Conservation (phyloP, 2,113 vertebrate species). For the Amphiprion percula region DNA sequence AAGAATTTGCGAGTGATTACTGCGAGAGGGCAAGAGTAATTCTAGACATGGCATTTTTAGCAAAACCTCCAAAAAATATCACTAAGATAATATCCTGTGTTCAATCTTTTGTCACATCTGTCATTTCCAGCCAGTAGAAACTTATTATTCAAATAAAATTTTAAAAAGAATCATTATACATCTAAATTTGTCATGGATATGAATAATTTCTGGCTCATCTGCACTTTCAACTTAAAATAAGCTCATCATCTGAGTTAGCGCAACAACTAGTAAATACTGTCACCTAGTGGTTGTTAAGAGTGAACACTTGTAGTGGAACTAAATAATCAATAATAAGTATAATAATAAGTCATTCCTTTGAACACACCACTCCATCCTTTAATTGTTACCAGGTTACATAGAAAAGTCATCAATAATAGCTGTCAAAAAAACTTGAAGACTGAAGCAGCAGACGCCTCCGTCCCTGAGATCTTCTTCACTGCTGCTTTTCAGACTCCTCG, state of each 20-base stretch:
- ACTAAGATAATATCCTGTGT: too few species aligned
- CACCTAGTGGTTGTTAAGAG: conserved; percentile 50
- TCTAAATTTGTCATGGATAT: too few species aligned
- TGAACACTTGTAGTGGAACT: background rate
- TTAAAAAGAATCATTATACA: too few species aligned
- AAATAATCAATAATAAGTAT: background rate
- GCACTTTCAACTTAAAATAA: background rate
- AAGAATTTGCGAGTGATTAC: too few species aligned
- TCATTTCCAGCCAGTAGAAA: too few species aligned
- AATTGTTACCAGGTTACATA: conserved; percentile 71
- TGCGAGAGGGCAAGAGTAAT: too few species aligned
- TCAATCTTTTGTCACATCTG: too few species aligned
- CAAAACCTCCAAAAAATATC: too few species aligned
- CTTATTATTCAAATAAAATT: too few species aligned
- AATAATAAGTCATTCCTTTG: background rate
- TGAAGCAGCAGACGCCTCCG: background rate
- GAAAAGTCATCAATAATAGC: conserved; percentile 62
- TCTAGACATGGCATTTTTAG: too few species aligned
- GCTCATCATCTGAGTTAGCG: background rate
- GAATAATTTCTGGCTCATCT: background rate
- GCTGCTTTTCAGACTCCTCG: conserved; percentile 48
- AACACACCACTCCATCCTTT: conserved; percentile 53
- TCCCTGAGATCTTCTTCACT: background rate
- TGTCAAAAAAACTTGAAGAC: conserved; percentile 20
- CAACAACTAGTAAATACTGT: conserved; percentile 20